Evolutionary conservation across 2,888 invertebrate species (phyloP).

Genomic region (Sinhomidia bicolor): DNA sequence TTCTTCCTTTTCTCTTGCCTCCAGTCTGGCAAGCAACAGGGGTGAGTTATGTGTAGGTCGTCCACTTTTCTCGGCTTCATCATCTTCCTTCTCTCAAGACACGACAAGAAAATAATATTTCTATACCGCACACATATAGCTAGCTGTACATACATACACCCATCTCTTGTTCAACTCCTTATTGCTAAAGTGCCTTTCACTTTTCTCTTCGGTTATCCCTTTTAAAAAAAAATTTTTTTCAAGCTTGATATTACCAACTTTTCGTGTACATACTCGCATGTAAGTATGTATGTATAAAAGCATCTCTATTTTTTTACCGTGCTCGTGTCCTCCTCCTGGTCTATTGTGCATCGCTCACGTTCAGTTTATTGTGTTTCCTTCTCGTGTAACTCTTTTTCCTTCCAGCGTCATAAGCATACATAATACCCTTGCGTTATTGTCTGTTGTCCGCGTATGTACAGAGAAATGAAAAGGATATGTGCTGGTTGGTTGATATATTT

Average conservation of each 20-base stretch:
- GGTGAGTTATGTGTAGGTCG: conserved; percentile 64
- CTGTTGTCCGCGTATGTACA: not conserved
- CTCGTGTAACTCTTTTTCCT: conserved; percentile 19
- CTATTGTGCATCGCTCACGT: conserved; percentile 63
- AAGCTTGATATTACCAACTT: conserved; percentile 52
- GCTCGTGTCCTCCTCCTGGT: conserved; percentile 23
- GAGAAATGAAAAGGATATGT: not conserved
- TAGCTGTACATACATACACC: not conserved
- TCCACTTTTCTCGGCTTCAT: conserved; percentile 68
- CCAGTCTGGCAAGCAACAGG: conserved; percentile 1
- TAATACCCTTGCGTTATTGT: conserved; percentile 47
- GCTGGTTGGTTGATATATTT: not conserved
- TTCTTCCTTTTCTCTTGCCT: not conserved
- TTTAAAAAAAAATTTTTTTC: conserved; percentile 7
- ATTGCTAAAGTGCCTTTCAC: conserved; percentile 32
- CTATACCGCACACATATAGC: not conserved
- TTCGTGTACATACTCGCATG: not conserved
- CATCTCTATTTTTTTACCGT: not conserved
- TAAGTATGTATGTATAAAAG: too few species aligned
- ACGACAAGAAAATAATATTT: not conserved
- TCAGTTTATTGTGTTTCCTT: conserved; percentile 68
- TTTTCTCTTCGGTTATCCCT: conserved; percentile 11
- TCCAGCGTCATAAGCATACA: conserved; percentile 60
- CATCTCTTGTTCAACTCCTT: not conserved
- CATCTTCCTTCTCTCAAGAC: conserved; percentile 57